Conservation (phyloP, 1,140 invertebrate genomes). For the Eulimnadia texana region DNA sequence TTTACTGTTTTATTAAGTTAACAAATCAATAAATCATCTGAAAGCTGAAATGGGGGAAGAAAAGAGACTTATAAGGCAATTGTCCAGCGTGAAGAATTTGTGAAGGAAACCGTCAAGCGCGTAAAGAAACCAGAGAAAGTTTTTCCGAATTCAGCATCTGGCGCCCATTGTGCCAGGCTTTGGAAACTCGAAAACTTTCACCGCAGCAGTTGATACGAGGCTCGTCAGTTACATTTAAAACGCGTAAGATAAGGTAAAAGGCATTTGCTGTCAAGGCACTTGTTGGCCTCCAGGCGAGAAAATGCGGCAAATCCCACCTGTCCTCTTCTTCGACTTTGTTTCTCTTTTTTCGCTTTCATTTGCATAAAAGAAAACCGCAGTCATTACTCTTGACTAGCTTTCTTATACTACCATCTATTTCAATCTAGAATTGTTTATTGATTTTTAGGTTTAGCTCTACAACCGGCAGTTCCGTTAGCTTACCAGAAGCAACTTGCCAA, state of each 20-base stretch:
- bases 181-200: background rate
- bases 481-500: too few relatives aligned
- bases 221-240: background rate
- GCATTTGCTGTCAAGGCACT: background rate
- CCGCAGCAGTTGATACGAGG: background rate
- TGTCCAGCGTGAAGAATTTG: background rate
- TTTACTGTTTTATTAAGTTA: too few relatives aligned
- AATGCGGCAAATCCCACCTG: background rate
- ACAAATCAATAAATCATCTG: background rate
- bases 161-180: background rate
- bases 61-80: background rate
- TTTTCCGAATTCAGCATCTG: background rate
- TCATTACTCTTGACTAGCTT: background rate
- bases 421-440: too few relatives aligned
- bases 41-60: background rate
- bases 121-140: background rate
- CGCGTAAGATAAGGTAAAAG: background rate
- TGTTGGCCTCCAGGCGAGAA: background rate
- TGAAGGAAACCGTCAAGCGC: background rate
- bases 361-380: background rate
- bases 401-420: too few relatives aligned
- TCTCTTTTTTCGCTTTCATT: background rate
- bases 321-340: too few relatives aligned
- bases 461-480: too few relatives aligned
- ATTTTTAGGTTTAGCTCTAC: too few relatives aligned